A percentile compares a stretch with the other conserved stretches of the same genome.
Conservation (phyloP, 1,140 invertebrate genomes). For the Planococcus citri region DNA sequence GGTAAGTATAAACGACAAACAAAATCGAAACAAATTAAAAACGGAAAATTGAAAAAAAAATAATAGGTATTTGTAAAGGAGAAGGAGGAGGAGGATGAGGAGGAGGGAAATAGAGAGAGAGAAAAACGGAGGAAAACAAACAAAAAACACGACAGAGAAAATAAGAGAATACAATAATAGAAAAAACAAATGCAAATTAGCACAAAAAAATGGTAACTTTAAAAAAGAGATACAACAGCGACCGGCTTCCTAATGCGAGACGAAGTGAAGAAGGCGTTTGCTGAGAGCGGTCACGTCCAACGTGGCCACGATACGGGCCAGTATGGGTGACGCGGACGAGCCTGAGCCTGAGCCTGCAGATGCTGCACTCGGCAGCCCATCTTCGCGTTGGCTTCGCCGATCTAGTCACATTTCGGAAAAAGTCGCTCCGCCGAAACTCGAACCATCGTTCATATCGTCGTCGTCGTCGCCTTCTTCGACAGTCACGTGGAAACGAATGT, state of each 20-base stretch:
- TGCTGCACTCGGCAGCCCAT: background rate
- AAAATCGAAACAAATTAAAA: too few species aligned
- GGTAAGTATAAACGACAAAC: too few species aligned
- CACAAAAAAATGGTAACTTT: conserved; percentile 15
- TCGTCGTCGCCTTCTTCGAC: conserved; percentile 64
- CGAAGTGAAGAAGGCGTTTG: background rate
- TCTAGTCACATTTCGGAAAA: conserved; percentile 5
- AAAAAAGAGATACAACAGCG: conserved; percentile 13
- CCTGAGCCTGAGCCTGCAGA: too few species aligned
- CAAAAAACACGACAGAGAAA: background rate
- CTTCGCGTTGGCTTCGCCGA: background rate
- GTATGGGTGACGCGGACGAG: too few species aligned
- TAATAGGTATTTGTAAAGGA: too few species aligned
- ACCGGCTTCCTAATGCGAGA: background rate
- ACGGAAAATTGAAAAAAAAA: too few species aligned
- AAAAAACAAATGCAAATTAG: conserved; percentile 17
- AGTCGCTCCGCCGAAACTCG: background rate
- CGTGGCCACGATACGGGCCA: background rate
- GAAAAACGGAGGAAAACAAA: background rate
- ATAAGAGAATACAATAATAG: background rate
- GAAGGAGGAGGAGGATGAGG: too few species aligned
- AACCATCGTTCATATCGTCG: conserved; percentile 77
- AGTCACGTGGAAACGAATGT: conserved; percentile 51
- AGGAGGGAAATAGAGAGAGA: background rate
- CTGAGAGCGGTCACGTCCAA: background rate